Evolutionary conservation across 2,113 vertebrate genomes (phyloP), one percentile per base, ranked within the genome.

Genomic region (Ageneiosus marmoratus): DNA sequence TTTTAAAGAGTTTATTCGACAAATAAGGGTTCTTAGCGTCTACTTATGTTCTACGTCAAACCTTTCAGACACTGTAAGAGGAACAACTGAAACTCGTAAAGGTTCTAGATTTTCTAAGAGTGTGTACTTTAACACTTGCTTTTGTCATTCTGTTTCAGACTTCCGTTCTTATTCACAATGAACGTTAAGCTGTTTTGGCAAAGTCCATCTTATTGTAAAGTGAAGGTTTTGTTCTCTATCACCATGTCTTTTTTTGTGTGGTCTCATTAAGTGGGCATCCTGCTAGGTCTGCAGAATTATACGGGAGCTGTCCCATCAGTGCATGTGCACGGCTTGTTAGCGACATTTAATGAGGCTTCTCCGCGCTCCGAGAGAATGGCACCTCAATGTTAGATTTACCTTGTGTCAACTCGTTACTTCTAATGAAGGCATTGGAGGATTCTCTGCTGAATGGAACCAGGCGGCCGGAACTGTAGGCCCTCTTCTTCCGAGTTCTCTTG

Each of bases 301-400:
- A 96, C 95, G 93, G 94, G 95, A 97, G 95, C 96, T 96, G 95
- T 96, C 95, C 96, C 96, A 96, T 96, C 95, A 95, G 93, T 94
- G 95, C 95, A 95, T 97, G 96, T 98, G 96, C 97, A 97, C 96
- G 97, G 97, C 96, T 98, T 97, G 96, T 99, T 99, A 99, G 95
- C 94, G 95, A 95, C 93, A 95, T 95, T 98, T 98, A 99, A 99
- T 99, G 97, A 98, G 97, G 96, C 95, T 92, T 93, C 95, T 96
- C 95, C 92, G 88, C 92, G 91, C 92, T 92, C 94, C 93, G 92
- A 94, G 95, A 97, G 95, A 97, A 96, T 95, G 95, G 95, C 95
- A 95, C 95, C 93, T 94, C 94, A 92, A 91, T 94, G 94, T 94
- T 92, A 95, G 94, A 96, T 94, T 96, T 97, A 97, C 97, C 97